phyloP scores from a whole-genome alignment of 2,888 invertebrate genomes.

The Zelleria hepariella region DNA sequence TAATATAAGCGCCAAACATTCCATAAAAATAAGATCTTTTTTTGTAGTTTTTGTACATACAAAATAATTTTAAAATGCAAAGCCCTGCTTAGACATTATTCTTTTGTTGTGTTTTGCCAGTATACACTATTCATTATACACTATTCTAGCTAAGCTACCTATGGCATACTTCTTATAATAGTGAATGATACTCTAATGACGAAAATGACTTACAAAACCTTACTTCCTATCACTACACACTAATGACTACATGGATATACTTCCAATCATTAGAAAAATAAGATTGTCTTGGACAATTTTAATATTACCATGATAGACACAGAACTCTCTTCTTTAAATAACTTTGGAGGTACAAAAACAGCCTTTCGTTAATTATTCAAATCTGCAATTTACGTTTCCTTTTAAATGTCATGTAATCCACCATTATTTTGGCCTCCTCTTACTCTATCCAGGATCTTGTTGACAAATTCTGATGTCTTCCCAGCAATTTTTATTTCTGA shows the following conservation, averaged over 20 bases:
- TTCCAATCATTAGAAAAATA: constrained; percentile 55
- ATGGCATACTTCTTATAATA: constrained; percentile 23
- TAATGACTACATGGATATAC: constrained; percentile 45
- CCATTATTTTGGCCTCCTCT: constrained; percentile 83
- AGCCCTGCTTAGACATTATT: neutral
- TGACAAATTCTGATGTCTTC: constrained; percentile 93
- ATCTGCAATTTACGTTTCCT: constrained; percentile 24
- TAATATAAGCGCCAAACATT: neutral
- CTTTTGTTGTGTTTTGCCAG: neutral
- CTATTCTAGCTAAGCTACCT: constrained; percentile 12
- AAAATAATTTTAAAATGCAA: constrained; percentile 1
- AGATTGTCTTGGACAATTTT: constrained; percentile 59
- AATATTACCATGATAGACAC: constrained; percentile 45
- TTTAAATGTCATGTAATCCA: constrained; percentile 81
- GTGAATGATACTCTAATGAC: constrained; percentile 19
- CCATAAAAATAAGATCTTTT: neutral
- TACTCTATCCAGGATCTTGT: constrained; percentile 90
- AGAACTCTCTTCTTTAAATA: constrained; percentile 52
- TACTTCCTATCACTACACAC: constrained; percentile 37
- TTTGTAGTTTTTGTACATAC: neutral
- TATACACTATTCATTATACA: neutral
- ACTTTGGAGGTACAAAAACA: constrained; percentile 72
- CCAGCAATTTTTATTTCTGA: constrained; percentile 91
- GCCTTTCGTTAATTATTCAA: constrained; percentile 62
- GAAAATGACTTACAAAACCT: constrained; percentile 24